Evolutionary conservation across 2,113 vertebrate genomes (phyloP).

Genomic region (Cacatua alba): DNA sequence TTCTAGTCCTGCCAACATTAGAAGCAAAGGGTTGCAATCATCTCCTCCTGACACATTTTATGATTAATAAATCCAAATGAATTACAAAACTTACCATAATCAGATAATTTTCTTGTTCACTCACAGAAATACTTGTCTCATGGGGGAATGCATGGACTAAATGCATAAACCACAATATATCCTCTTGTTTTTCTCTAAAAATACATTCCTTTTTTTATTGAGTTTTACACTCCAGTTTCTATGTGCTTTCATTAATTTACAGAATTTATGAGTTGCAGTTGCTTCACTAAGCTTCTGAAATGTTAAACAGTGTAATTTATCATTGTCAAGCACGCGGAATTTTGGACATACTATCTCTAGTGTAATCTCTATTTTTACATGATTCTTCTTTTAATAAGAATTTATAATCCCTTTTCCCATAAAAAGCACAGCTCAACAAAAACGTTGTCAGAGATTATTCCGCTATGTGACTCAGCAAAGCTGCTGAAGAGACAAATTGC

Average conservation of each 20-base stretch:
- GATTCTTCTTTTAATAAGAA: neutral
- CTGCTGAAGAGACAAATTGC: neutral
- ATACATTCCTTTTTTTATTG: neutral
- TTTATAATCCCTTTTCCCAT: neutral
- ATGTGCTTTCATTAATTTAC: neutral
- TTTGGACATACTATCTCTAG: neutral
- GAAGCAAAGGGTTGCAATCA: neutral
- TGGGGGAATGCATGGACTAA: neutral
- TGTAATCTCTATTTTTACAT: conserved; percentile 22
- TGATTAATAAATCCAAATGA: neutral
- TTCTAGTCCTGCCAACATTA: neutral
- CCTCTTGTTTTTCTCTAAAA: neutral
- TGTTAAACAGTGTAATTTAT: conserved; percentile 6
- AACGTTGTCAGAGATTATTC: neutral
- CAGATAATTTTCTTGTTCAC: neutral
- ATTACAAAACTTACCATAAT: neutral
- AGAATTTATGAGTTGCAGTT: neutral
- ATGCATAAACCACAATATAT: neutral
- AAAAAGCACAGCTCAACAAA: neutral
- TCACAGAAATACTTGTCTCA: neutral
- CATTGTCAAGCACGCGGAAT: neutral
- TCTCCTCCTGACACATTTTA: neutral
- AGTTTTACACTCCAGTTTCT: neutral
- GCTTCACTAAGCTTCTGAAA: neutral
- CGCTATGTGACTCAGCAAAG: neutral